phyloP scores from a whole-genome alignment of 2,113 vertebrate species.

The Orcinus orca region DNA sequence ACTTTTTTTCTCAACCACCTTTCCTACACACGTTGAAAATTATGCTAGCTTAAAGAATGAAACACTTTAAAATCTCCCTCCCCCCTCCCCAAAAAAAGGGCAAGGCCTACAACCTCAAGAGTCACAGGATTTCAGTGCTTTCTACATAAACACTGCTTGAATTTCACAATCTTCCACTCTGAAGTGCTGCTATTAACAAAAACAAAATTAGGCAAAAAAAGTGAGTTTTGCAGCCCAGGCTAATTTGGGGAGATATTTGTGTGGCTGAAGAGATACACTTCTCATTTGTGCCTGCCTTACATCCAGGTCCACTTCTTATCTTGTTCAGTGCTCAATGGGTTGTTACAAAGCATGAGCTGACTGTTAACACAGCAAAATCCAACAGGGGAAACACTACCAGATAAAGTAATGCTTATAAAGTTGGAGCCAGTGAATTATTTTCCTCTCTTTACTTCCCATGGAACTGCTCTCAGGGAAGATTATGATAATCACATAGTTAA shows the following conservation, averaged over 20 bases:
- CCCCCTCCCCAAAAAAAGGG: not conserved
- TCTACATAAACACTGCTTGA: not conserved
- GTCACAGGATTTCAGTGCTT: not conserved
- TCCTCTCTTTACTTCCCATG: not conserved
- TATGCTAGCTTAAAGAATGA: not conserved
- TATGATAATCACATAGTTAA: not conserved
- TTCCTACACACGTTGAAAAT: not conserved
- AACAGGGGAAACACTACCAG: not conserved
- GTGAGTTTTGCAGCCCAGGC: not conserved
- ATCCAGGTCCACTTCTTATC: not conserved
- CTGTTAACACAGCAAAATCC: not conserved
- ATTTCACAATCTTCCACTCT: not conserved
- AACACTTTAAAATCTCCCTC: not conserved
- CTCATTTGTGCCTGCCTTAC: not conserved
- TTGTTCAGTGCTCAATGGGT: not conserved
- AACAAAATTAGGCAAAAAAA: not conserved
- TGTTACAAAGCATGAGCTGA: not conserved
- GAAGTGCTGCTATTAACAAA: not conserved
- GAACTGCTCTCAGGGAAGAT: not conserved
- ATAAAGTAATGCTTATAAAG: not conserved
- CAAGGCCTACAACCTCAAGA: not conserved
- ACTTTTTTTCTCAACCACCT: not conserved
- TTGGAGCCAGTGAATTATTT: not conserved
- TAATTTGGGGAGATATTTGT: not conserved
- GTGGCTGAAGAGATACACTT: not conserved